Evolutionary conservation across 2,113 vertebrate species (phyloP).

Genomic region (Lonchura striata): DNA sequence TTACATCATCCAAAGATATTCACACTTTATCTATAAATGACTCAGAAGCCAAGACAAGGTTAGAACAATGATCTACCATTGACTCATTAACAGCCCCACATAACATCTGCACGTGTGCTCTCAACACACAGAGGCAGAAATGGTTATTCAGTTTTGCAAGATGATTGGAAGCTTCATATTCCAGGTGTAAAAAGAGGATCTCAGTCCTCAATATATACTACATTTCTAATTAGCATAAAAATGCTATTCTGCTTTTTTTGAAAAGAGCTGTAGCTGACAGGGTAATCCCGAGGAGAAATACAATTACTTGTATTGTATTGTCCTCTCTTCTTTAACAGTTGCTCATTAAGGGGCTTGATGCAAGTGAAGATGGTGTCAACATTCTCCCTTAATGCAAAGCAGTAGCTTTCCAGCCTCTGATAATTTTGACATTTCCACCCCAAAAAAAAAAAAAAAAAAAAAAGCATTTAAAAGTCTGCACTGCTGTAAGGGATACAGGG

Average conservation of each 20-base stretch:
- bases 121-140: neutral
- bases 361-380: neutral
- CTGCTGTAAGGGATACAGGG: neutral
- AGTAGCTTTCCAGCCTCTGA: neutral
- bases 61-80: neutral
- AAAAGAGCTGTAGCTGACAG: neutral
- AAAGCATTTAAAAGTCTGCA: neutral
- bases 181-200: neutral
- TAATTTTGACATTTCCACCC: neutral
- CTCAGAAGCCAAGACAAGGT: neutral
- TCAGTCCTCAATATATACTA: neutral
- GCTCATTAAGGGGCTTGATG: constrained; percentile 19
- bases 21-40: neutral
- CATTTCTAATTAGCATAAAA: constrained; percentile 17
- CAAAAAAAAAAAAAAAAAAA: neutral
- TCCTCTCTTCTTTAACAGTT: neutral
- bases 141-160: neutral
- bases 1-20: neutral
- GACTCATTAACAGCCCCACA: neutral
- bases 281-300: neutral
- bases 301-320: neutral
- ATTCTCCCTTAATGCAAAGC: neutral
- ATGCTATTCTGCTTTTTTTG: neutral
- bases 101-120: neutral
- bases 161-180: neutral